These are phyloP conservation scores for Strix uralensis DNA, from an alignment of 2,113 vertebrate genomes.

Conservation along the genomic window DNA sequence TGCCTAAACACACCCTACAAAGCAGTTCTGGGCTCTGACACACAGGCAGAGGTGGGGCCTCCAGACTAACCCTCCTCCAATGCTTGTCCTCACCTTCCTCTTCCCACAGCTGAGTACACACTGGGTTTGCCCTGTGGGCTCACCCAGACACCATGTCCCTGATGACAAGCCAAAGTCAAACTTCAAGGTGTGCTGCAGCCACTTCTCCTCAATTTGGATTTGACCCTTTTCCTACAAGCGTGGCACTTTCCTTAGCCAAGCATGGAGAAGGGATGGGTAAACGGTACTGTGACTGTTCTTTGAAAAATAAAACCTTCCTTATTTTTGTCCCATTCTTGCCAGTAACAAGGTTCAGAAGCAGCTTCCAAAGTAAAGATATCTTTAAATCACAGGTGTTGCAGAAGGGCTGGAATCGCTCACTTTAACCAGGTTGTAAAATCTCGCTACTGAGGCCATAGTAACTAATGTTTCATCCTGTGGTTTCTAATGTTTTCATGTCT, in stretches of 20 bases:
- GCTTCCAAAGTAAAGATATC: conserved; percentile 29
- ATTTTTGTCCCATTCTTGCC: background rate
- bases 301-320: background rate
- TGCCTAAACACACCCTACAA: background rate
- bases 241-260: background rate
- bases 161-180: background rate
- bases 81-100: background rate
- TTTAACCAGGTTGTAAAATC: conserved; percentile 71
- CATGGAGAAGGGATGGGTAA: background rate
- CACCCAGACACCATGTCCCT: background rate
- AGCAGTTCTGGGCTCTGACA: background rate
- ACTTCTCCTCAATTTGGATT: background rate
- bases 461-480: conserved; percentile 27
- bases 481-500: conserved; percentile 63
- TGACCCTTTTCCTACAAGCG: background rate
- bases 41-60: background rate
- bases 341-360: background rate
- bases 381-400: conserved; percentile 56
- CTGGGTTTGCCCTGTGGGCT: background rate
- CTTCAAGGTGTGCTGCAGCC: background rate
- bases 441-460: conserved; percentile 11
- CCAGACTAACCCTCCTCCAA: background rate
- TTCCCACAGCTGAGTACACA: background rate
- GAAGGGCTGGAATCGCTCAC: conserved; percentile 58
- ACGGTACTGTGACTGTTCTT: background rate